Evolutionary conservation across 2,888 invertebrate species (phyloP), one percentile per base, ranked within the genome.

Genomic region (Dicycla oo): DNA sequence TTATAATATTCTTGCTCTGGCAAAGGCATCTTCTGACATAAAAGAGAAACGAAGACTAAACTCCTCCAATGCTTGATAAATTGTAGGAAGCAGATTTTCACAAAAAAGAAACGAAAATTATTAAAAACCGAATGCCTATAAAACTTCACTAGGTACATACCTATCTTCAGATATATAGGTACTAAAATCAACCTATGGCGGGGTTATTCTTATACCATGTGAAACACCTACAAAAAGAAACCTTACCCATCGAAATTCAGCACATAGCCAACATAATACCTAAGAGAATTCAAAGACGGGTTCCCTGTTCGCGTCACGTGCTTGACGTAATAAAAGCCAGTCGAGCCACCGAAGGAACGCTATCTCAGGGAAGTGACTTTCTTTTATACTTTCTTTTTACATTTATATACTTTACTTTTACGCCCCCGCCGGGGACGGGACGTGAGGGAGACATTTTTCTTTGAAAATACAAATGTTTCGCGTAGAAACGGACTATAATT

Each of bases 251-350:
- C 68, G 66, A 75, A 69, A 78, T 78, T 77, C 75, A 70, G 73
- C 66, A 77, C 81, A 80, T 75, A 86, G 78, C 66, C 78, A 82
- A 80, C 78, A 82, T 76, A 77, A 87, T 90, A 89, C 90, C 88
- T 89, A 84, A 84, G 91, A 91, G 90, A 91, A 89, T 90, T 90
- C 90, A 86, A 89, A 90, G 88, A 77, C 85, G 82, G 85, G 86
- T 89, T 93, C 91, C 88, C 79, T 85, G 91, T 90, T 90, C 92
- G 85, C 88, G 92, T 94, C 94, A 94, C 94, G 94, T 93, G 93
- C 91, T 88, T 83, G 45, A 67, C 66, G 93, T 91, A 92, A 94
- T 94, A 94, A 94, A 94, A 94, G 85, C 89, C 88, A 89, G 86
- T 88, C 88, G 89, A 84, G 89, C 87, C 87, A 85, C 87, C 82